Evolutionary conservation across 2,888 invertebrate species (phyloP).

Genomic region (Ctena decussata): DNA sequence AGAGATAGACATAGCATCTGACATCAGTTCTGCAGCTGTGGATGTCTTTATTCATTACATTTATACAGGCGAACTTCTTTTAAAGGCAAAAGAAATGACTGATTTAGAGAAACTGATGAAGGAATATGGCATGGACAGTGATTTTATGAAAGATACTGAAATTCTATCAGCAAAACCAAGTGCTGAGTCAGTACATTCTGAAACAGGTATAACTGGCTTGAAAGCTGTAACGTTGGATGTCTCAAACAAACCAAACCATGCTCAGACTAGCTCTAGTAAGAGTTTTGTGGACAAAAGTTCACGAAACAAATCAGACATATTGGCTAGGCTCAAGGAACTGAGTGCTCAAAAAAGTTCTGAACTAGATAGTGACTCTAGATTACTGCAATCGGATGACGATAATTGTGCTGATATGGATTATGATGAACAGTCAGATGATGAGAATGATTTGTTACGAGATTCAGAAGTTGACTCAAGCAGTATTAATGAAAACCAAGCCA

Average conservation of each 20-base stretch:
- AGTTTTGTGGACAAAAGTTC: too few relatives aligned
- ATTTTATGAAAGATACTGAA: too few relatives aligned
- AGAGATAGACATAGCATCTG: conserved; percentile 57
- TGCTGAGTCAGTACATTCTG: too few relatives aligned
- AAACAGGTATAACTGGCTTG: too few relatives aligned
- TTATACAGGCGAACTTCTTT: conserved; percentile 58
- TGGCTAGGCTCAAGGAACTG: too few relatives aligned
- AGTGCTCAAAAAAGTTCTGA: too few relatives aligned
- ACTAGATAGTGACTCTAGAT: neutral
- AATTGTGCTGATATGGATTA: conserved; percentile 6
- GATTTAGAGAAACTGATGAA: conserved; percentile 48
- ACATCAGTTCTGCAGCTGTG: conserved; percentile 56
- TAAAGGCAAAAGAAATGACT: conserved; percentile 33
- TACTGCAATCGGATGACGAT: conserved; percentile 13
- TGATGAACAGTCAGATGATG: neutral
- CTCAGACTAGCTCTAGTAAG: too few relatives aligned
- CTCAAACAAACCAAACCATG: too few relatives aligned
- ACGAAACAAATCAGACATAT: too few relatives aligned
- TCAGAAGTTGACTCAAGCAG: neutral
- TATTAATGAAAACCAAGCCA: neutral
- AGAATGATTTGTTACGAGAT: neutral
- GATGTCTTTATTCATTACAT: conserved; percentile 61
- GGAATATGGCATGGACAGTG: conserved; percentile 44
- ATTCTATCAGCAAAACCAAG: too few relatives aligned
- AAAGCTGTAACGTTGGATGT: too few relatives aligned